phyloP scores from a whole-genome alignment of 1,140 invertebrate species.

The Pogonomyrmex barbatus region DNA sequence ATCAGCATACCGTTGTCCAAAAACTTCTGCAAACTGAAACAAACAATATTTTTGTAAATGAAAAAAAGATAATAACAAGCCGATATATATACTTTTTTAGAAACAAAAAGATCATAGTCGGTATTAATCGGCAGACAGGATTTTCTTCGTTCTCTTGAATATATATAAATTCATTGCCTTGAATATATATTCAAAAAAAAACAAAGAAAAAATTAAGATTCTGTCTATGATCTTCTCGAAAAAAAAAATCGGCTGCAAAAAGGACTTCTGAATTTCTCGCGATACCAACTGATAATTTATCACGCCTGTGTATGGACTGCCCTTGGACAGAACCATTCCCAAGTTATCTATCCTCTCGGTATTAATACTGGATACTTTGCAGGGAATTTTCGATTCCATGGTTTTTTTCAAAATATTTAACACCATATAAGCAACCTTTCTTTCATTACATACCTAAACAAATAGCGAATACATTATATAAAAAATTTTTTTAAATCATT shows the following conservation, averaged over 20 bases:
- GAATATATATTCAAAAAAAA: too few species aligned
- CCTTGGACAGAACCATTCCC: conserved; percentile 47
- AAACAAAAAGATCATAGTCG: too few species aligned
- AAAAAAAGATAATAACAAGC: too few species aligned
- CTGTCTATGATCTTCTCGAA: too few species aligned
- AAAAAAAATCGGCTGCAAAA: background rate
- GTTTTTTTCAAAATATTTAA: conserved; percentile 13
- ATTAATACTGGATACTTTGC: conserved; percentile 38
- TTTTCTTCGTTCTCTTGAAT: too few species aligned
- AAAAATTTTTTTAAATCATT: background rate
- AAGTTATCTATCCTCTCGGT: conserved; percentile 52
- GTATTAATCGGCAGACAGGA: too few species aligned
- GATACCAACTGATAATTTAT: conserved; percentile 70
- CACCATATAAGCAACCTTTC: conserved; percentile 32
- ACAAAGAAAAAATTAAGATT: too few species aligned
- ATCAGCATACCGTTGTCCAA: conserved; percentile 44
- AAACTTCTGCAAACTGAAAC: conserved; percentile 71
- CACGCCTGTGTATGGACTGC: conserved; percentile 54
- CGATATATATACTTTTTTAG: too few species aligned
- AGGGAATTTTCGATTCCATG: conserved; percentile 40
- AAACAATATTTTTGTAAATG: background rate
- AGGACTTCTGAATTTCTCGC: background rate
- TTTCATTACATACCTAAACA: conserved; percentile 8
- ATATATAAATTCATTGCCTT: too few species aligned
- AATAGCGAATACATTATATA: background rate